phyloP scores from a whole-genome alignment of 2,888 invertebrate species.

The Chloromyia formosa region DNA sequence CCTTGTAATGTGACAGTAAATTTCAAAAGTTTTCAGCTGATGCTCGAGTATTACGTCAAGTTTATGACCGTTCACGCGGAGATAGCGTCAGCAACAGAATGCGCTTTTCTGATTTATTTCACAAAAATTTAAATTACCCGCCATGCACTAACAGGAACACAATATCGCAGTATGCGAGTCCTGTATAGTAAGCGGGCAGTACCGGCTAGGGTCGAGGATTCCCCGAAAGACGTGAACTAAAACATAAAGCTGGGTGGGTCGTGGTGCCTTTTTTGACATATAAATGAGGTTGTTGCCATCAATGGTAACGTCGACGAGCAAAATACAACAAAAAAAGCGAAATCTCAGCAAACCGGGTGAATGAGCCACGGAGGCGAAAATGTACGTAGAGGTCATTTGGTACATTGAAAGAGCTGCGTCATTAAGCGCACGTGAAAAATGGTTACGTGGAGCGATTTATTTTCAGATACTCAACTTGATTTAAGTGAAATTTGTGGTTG shows the following conservation, averaged over 20 bases:
- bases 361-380: background rate
- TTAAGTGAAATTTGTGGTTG: slow-evolving; percentile 14
- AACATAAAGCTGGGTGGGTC: background rate
- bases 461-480: background rate
- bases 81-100: slow-evolving; percentile 59
- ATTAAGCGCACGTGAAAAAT: slow-evolving; percentile 14
- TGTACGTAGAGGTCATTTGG: background rate
- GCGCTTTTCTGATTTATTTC: slow-evolving; percentile 50
- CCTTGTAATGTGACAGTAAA: slow-evolving; percentile 39
- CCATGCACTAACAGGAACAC: slow-evolving; percentile 25
- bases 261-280: background rate
- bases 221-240: background rate
- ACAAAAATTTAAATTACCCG: slow-evolving; percentile 47
- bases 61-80: slow-evolving; percentile 59
- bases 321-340: background rate
- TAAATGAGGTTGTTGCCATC: slow-evolving; percentile 19
- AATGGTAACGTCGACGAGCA: background rate
- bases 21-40: slow-evolving; percentile 41
- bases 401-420: background rate
- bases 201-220: background rate
- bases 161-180: slow-evolving; percentile 15
- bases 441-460: slow-evolving; percentile 3
- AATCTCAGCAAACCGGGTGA: background rate
- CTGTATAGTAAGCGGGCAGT: too few species aligned
- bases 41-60: slow-evolving; percentile 45